Evolutionary conservation across 2,797 vertebrate genomes (phyloP), one percentile per base, ranked within the genome.

Genomic region (Decapterus maruadsi): DNA sequence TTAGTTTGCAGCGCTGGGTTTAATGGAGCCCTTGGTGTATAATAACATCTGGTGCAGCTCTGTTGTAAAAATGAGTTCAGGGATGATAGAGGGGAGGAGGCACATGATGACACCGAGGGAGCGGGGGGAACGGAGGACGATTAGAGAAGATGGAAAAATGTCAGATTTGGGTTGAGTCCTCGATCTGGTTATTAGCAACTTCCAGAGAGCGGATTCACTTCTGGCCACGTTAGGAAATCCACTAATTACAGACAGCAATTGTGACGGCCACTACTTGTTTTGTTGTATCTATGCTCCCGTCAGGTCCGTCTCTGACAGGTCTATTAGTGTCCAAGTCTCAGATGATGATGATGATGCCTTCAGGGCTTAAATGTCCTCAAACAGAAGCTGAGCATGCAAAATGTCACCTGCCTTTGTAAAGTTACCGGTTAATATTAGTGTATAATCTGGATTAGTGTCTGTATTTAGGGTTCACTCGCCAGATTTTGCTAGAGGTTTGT

Each of bases 1-100:
- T 75, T 64, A 61, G 67, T 69, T 78, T 70, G 78, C 75, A 51
- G 67, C 70, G 4, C 26, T 26, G 73, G 31, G 26, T 78, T 82
- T 88, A 83, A 91, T 82, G 74, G 81, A 56, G 84, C 56, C 77
- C 79, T 72, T 6, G 17, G 78, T 67, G 70, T 78, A 65, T 78
- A 57, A 81, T 79, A 84, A 72, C 8, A 29, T 79, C 74, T 61
- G 67, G 1, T 77, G 66, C 40, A 17, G 78, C 74, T 69, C 43
- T 1, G 59, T 65, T 79, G 64, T 77, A 26, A 22, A 22, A 81
- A 76, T 72, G 81, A 72, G 65, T 72, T 68, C 10, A 26, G 62
- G 56, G 58, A 62, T 59, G 59, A 57, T 29, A 22, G 38, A 54
- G 45, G 55, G 43, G 31, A 48, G 38, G 60, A 50, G 22, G 38